phyloP scores from a whole-genome alignment of 2,113 vertebrate species.

The Salvelinus fontinalis region DNA sequence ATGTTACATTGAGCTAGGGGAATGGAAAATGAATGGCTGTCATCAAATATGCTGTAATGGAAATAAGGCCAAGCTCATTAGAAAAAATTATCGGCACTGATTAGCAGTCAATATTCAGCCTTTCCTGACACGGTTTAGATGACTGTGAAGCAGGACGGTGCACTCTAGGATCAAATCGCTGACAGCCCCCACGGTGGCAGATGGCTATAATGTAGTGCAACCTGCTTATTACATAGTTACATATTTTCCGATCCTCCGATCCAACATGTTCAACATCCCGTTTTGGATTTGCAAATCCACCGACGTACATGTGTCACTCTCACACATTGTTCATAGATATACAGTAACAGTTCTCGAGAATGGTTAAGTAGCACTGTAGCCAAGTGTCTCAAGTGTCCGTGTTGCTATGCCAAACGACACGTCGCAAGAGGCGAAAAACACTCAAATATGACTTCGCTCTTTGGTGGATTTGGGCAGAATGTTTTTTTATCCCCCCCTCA shows the following conservation, averaged over 20 bases:
- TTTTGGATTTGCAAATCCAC: conserved; percentile 46
- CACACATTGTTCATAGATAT: background rate
- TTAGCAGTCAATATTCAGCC: background rate
- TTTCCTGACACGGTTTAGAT: too few species aligned
- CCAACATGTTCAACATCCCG: conserved; percentile 45
- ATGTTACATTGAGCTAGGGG: too few species aligned
- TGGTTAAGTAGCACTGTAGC: conserved; percentile 39
- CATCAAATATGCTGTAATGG: too few species aligned
- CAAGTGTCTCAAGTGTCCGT: conserved; percentile 34
- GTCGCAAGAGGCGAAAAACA: conserved; percentile 37
- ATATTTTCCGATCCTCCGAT: conserved; percentile 46
- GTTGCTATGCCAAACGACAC: conserved; percentile 64
- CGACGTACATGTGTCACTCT: conserved; percentile 38
- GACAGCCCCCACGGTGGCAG: conserved; percentile 50
- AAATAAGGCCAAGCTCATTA: too few species aligned
- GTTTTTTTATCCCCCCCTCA: conserved; percentile 53
- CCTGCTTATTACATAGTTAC: conserved; percentile 58
- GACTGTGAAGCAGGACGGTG: background rate
- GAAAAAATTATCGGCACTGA: background rate
- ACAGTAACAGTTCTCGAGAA: conserved; percentile 13
- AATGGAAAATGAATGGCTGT: too few species aligned
- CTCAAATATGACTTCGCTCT: conserved; percentile 51
- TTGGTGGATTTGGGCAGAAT: conserved; percentile 62
- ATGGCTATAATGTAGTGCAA: conserved; percentile 64
- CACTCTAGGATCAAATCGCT: conserved; percentile 23